Percentiles rank a stretch among this genome's conserved stretches.
phyloP scores from a whole-genome alignment of 2,113 vertebrate species.

The Alligator sinensis region DNA sequence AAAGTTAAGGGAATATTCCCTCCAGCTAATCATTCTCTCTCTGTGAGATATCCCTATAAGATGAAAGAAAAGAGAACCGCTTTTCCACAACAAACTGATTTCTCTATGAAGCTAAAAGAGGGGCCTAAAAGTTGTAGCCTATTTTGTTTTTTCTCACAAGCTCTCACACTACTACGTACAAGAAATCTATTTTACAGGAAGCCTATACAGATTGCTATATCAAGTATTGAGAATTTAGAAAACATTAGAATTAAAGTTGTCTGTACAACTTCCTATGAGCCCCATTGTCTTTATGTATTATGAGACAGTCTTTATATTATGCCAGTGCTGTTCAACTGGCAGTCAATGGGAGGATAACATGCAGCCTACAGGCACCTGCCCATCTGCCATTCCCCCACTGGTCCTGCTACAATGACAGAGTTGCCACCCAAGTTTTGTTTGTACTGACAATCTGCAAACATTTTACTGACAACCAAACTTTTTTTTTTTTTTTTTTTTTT shows the following conservation, averaged over 20 bases:
- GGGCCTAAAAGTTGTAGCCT: conserved; percentile 20
- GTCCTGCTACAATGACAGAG: not conserved
- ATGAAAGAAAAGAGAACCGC: not conserved
- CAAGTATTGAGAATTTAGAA: not conserved
- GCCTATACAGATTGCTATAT: not conserved
- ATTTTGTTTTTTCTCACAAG: conserved; percentile 4
- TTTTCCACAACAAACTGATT: not conserved
- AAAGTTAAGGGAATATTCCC: conserved; percentile 30
- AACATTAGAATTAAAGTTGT: not conserved
- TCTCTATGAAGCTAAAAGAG: not conserved
- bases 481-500: no score
- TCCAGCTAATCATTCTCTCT: conserved; percentile 17
- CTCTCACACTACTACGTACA: not conserved
- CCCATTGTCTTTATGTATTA: not conserved
- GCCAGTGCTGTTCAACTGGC: no score
- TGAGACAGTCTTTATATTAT: not conserved
- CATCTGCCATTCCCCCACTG: not conserved
- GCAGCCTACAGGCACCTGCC: no score
- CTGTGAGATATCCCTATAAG: conserved; percentile 26
- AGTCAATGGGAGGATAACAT: no score
- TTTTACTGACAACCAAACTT: no score
- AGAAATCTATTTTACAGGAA: not conserved
- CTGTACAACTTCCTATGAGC: not conserved
- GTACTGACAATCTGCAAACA: no score
- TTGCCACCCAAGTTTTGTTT: no score